Evolutionary conservation across 2,888 invertebrate species (phyloP).

Genomic region (Tenthredo mesomela): DNA sequence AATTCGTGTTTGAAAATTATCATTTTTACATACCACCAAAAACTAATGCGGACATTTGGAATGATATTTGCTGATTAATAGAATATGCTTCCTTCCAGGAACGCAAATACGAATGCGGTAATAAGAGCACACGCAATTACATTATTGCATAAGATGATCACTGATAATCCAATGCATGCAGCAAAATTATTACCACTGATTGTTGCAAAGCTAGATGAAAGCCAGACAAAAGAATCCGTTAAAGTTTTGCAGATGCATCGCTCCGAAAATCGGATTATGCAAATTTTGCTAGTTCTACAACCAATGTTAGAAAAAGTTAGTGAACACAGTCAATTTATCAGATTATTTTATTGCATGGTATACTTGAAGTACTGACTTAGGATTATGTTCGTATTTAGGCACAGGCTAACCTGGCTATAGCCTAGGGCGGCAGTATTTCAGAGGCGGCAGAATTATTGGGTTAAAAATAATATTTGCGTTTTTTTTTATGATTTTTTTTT

Average conservation of each 20-base stretch:
- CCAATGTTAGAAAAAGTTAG: slow-evolving; percentile 72
- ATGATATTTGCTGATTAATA: not conserved
- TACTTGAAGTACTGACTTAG: not conserved
- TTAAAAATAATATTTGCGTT: too few relatives aligned
- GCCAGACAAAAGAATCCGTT: slow-evolving; percentile 79
- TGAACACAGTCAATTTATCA: not conserved
- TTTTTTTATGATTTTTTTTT: too few relatives aligned
- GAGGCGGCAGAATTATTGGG: too few relatives aligned
- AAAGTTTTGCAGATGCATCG: slow-evolving; percentile 81
- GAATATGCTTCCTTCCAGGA: slow-evolving; percentile 65
- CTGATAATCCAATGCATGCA: slow-evolving; percentile 56
- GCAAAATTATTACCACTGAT: slow-evolving; percentile 62
- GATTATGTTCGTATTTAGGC: too few relatives aligned
- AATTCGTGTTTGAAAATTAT: not conserved
- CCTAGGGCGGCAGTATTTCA: too few relatives aligned
- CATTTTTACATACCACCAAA: too few relatives aligned
- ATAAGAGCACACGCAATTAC: slow-evolving; percentile 66
- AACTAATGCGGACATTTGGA: not conserved
- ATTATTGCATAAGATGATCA: slow-evolving; percentile 62
- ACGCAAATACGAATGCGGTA: slow-evolving; percentile 70
- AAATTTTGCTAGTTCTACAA: slow-evolving; percentile 79
- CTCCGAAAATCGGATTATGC: slow-evolving; percentile 80
- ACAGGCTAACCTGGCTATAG: too few relatives aligned
- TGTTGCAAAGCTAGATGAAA: slow-evolving; percentile 65
- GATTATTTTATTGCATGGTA: not conserved